Base-by-base conservation (phyloP, 35 echinoderm and acorn worm genomes). In the Apostichopus parvimensis region DNA sequence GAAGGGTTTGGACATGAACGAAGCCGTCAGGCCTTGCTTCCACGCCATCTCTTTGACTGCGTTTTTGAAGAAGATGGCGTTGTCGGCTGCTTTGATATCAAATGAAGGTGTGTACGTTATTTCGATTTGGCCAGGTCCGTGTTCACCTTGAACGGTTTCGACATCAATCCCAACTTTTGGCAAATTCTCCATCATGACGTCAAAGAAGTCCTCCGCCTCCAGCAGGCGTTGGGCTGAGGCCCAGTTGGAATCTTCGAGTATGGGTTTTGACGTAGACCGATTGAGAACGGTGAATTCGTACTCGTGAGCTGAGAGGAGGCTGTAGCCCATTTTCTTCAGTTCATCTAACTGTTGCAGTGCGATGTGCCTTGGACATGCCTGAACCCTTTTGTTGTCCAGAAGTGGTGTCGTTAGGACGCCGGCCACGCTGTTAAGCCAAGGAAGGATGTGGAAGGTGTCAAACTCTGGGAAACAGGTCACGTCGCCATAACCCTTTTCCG, bases 51-150 rank as follows among this genome's bases (percentile, higher is more conserved):
- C 95, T 77, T 96, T 96, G 25, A 96, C 84, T 22, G 86, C 80
- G 28, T 78, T 92, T 76, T 96, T 96, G 83, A 86, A 96, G 5
- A 87, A 92, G 71, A 94, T 77, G 11, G 88, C 95, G 52, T 87
- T 96, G 56, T 96, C 95, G 12, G 92, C 95, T 71, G 92, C 80
- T 92, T 82, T 90, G 52, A 96, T 94, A n/a, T 92, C 95, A 66
- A 92, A 87, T 18, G 88, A 89, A 73, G 95, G 95, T 55, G 75
- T 96, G 73, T 94, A 94, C 1, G 95, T 73, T 4, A 96, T 96
- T 87, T 93, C 95, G 18, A 92, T 21, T 59, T 96, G 95, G 3
- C 95, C 95, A 18, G 95, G 95, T 15, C 79, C 73, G 23, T 79
- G 56, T 64, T 96, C 92, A 4, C 93, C 88, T 79, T 96, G 93